Base-by-base conservation (phyloP, 2,113 vertebrate species). In the Sardina pilchardus region DNA sequence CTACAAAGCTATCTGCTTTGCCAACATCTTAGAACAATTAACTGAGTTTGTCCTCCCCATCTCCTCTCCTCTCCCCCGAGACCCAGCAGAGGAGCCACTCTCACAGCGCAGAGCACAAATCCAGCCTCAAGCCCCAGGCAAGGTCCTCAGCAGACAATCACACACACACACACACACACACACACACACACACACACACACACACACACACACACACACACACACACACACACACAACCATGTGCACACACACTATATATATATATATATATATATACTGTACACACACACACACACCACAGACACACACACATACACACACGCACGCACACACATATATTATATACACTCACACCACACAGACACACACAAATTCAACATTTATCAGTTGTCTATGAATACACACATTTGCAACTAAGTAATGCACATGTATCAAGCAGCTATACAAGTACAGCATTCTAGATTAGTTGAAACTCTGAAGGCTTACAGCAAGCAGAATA, bases 1-100 rank as follows among this genome's bases (percentile, higher is more conserved):
- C n/a, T n/a, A n/a, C 21, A 19, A 2, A 24, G 85, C 88, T 88
- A 91, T 92, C 90, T 90, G 89, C 91, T 91, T 82, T 93, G 91
- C 94, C 92, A 94, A 92, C 90, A 91, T 87, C 91, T 94, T 93
- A 93, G 93, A 93, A 92, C 92, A 95, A 94, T 92, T 91, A 85
- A 91, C 86, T 87, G 87, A 48, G 44, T 93, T 93, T 93, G 90
- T 92, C 91, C 91, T 91, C 50, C 59, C 44, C 42, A 12, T 42
- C 87, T 89, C 81, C 86, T 87, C 81, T 83, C 82, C 43, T 42
- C 86, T 87, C 71, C 85, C 81, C 85, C 80, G 82, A 82, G 86
- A 87, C 83, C 30, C 80, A 82, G 56, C 86, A 85, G 83, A 43
- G 88, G 87, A 86, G 90, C 88, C 78, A 42, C 78, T 91, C 89